Percentiles rank a stretch among this genome's conserved stretches.
phyloP scores from a whole-genome alignment of 2,113 vertebrate genomes.

The Cacatua alba region DNA sequence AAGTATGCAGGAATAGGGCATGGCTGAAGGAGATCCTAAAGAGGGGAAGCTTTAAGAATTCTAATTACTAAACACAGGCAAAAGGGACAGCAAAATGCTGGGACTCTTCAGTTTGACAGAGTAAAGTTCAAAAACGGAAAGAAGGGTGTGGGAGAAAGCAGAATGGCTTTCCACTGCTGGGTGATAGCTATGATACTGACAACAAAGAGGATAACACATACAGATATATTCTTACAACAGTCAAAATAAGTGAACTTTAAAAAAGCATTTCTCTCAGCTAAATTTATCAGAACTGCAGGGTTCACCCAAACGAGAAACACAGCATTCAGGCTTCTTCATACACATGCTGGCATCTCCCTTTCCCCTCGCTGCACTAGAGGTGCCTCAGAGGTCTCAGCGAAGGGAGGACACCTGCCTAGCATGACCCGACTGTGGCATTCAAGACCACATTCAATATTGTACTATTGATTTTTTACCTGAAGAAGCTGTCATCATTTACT shows the following conservation, averaged over 20 bases:
- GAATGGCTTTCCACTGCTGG: not conserved
- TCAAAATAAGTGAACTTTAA: not conserved
- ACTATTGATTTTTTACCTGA: slow-evolving; percentile 15
- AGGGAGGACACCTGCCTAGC: not conserved
- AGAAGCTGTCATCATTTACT: not conserved
- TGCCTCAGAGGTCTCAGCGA: not conserved
- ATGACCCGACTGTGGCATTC: not conserved
- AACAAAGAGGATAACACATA: not conserved
- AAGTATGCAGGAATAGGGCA: not conserved
- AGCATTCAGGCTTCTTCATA: not conserved
- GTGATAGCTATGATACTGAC: not conserved
- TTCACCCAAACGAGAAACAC: not conserved
- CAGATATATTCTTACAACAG: not conserved
- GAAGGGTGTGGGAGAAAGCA: not conserved
- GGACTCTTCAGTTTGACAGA: not conserved
- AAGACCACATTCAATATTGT: not conserved
- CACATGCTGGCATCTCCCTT: not conserved
- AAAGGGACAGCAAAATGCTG: not conserved
- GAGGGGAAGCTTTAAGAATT: not conserved
- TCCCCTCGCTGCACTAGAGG: not conserved
- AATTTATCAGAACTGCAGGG: not conserved
- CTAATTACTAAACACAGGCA: not conserved
- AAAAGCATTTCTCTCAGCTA: not conserved
- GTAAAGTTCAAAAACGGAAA: not conserved
- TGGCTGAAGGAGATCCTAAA: not conserved